A percentile compares a stretch with the other conserved stretches of the same genome.
Evolutionary conservation across 1,140 invertebrate species (phyloP).

Genomic region (Chironomus tepperi): DNA sequence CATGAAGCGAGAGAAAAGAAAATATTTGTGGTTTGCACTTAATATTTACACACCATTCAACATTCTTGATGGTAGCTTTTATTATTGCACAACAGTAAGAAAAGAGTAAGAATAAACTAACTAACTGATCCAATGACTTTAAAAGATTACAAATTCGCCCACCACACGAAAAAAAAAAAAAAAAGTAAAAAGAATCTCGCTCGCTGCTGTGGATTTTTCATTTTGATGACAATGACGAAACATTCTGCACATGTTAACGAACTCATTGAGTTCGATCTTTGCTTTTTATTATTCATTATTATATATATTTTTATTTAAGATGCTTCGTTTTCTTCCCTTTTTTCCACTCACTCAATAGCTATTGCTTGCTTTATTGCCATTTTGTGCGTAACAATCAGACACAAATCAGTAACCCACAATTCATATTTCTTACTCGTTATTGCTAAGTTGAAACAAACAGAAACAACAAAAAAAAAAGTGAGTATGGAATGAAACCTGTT

Average conservation of each 20-base stretch:
- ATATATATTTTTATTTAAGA: no score
- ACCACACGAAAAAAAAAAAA: not conserved
- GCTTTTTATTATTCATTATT: no score
- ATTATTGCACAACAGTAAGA: not conserved
- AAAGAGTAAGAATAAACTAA: not conserved
- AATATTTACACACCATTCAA: slow-evolving; percentile 9
- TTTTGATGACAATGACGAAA: not conserved
- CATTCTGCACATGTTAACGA: not conserved
- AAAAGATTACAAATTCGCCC: slow-evolving; percentile 12
- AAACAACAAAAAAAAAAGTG: no score
- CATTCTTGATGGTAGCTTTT: slow-evolving; percentile 6
- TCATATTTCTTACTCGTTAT: not conserved
- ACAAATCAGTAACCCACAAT: slow-evolving; percentile 7
- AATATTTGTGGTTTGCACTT: not conserved
- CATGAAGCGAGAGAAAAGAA: not conserved
- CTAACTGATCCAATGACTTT: slow-evolving; percentile 8
- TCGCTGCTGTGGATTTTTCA: not conserved
- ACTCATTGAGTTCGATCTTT: not conserved
- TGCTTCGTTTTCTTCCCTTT: not conserved
- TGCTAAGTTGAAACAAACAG: no score
- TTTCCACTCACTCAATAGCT: not conserved
- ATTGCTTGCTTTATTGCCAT: not conserved
- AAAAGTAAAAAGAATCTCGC: not conserved
- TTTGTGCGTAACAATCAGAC: not conserved
- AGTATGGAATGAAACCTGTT: not conserved